phyloP scores from a whole-genome alignment of 2,113 vertebrate species.

The Lampris incognitus region DNA sequence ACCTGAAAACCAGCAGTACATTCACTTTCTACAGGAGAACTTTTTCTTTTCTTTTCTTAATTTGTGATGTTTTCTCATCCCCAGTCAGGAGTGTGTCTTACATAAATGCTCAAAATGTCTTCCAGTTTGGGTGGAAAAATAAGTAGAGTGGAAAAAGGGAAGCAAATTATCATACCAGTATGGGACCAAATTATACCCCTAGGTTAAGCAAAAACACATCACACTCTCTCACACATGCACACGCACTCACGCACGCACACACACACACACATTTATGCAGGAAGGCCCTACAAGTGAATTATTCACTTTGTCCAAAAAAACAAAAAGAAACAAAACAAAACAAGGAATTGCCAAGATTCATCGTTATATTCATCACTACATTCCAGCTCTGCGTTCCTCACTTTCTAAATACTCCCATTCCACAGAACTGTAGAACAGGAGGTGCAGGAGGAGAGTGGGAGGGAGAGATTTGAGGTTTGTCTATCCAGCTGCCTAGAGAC shows the following conservation, averaged over 20 bases:
- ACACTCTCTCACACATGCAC: not conserved
- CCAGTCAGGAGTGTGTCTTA: too few relatives aligned
- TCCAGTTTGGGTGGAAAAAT: not conserved
- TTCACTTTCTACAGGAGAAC: not conserved
- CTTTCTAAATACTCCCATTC: not conserved
- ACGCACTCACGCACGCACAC: too few relatives aligned
- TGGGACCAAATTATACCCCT: not conserved
- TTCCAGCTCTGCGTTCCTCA: not conserved
- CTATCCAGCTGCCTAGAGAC: too few relatives aligned
- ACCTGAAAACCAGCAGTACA: too few relatives aligned
- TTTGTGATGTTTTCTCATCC: too few relatives aligned
- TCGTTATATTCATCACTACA: not conserved
- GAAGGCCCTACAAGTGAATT: not conserved
- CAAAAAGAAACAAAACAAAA: not conserved
- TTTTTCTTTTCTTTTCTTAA: not conserved
- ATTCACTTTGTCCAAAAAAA: not conserved
- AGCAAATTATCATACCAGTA: constrained; percentile 2
- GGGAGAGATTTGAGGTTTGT: too few relatives aligned
- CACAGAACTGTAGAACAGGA: not conserved
- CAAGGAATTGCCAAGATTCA: not conserved
- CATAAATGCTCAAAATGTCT: not conserved
- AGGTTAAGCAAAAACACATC: not conserved
- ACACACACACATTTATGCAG: not conserved
- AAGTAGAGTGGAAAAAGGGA: constrained; percentile 3
- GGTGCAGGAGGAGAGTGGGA: not conserved